Evolutionary conservation across 1,140 invertebrate species (phyloP).

Genomic region (Bombus huntii): DNA sequence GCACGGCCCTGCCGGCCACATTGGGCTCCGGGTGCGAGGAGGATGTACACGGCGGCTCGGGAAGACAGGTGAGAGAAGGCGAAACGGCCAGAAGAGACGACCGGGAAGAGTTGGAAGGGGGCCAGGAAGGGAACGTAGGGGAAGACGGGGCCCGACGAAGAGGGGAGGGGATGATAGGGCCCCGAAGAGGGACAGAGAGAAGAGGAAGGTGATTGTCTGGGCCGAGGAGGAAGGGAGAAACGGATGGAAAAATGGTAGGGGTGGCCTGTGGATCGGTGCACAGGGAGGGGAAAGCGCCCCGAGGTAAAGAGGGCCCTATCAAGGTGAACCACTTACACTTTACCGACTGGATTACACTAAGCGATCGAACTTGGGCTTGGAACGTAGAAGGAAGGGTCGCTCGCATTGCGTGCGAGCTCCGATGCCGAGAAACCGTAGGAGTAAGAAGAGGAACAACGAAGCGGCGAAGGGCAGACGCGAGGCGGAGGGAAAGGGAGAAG

Average conservation of each 20-base stretch:
- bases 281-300: slow-evolving; percentile 34
- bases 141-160: not conserved
- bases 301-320: slow-evolving; percentile 74
- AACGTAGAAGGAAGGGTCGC: slow-evolving; percentile 44
- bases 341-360: slow-evolving; percentile 81
- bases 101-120: not conserved
- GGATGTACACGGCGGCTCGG: slow-evolving; percentile 31
- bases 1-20: slow-evolving; percentile 70
- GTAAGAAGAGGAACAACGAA: slow-evolving; percentile 2
- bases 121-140: not conserved
- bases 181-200: slow-evolving; percentile 13
- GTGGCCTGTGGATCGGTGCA: not conserved
- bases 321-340: slow-evolving; percentile 81
- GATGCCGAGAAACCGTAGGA: slow-evolving; percentile 54
- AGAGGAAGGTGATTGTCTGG: slow-evolving; percentile 18
- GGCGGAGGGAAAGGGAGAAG: not conserved
- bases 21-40: slow-evolving; percentile 53
- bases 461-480: not conserved
- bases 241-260: slow-evolving; percentile 7
- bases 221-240: slow-evolving; percentile 19
- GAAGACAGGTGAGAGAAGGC: slow-evolving; percentile 47
- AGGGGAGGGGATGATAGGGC: slow-evolving; percentile 24
- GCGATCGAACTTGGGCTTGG: slow-evolving; percentile 73
- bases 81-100: slow-evolving; percentile 26
- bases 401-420: slow-evolving; percentile 63